Base-by-base conservation (phyloP, 2,888 invertebrate genomes). In the Atherix ibis region DNA sequence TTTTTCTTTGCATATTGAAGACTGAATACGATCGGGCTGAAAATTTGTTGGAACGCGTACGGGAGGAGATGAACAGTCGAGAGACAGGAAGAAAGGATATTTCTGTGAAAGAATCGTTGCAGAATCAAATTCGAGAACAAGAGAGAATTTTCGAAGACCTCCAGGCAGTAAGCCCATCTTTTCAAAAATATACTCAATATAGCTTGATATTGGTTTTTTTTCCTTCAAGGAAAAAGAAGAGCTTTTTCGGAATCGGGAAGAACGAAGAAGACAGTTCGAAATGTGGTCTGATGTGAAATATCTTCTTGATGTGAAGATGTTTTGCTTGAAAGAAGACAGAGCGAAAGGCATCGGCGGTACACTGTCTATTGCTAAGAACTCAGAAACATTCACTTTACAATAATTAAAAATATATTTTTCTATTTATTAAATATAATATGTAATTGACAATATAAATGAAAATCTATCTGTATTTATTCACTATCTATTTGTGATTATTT, bases 321-420 rank as follows among this genome's bases (percentile, higher is more conserved):
- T 39, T 34, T 44, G 44, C 18, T 34, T 40, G 9, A 34, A 43
- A 22, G 45, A 46, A n/a, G 37, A 37, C 1, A 40, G 39, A 30
- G 37, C 32, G 18, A 40, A 33, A 24, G 43, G 41, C 6, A 17
- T 36, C n/a, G 46, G 44, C 4, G 46, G 46, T 14, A 45, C 44
- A 19, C 17, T 46, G 6, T 37, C 40, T 6, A 40, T 44, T 31
- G 40, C 43, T 10, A 41, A 43, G 26, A 40, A 42, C 22, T 42
- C 43, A 6, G 46, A 46, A 32, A 46, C 43, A 3, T 46, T 46
- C 32, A 46, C 40, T 18, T 39, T 46, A n/a, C 42, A 44, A 22
- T 43, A 35, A 40, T 16, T 8, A 13, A 2, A 22, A 13, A 32
- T 6, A 5, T 24, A 25, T 9, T 3, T 28, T 13, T 10, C 16